Evolutionary conservation across 2,113 vertebrate genomes (phyloP), one percentile per base, ranked within the genome.

Genomic region (Galeopterus variegatus): DNA sequence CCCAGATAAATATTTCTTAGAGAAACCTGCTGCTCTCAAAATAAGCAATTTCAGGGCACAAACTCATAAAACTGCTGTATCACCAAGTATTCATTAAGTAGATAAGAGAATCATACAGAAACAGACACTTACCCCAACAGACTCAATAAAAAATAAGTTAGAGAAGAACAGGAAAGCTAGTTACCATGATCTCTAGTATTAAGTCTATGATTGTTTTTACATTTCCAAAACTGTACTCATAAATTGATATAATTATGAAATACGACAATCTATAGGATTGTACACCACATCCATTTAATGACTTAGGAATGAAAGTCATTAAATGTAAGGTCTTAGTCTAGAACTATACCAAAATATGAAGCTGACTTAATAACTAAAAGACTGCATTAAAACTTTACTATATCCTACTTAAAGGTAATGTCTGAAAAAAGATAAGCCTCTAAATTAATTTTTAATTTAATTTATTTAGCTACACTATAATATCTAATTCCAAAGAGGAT

Each of bases 1-100:
- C 6, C 10, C 9, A 88, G 7, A 96, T 92, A 97, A 96, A 86
- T 69, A 94, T 93, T 89, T 73, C 70, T 92, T 52, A 14, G 14
- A 94, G 88, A 97, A 96, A 54, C 9, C 50, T 72, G 13, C 31
- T 93, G 26, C 5, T 95, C 15, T 94, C 41, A 86, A 76, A 95
- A 95, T 48, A 28, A 93, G 75, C 93, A 85, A 82, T 64, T 60
- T 64, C 48, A 95, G 50, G 72, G 18, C 75, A 73, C 31, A 89
- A 70, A 72, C 60, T 58, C 56, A n/a, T 18, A 62, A 84, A 94
- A 92, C 54, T 54, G 28, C 41, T 50, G 5, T 83, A 21, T 77
- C 72, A n/a, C 69, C 21, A 41, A 64, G 23, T 50, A 62, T 50
- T 52, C 52, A 60, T n/a, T 48, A 89, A 65, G 28, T n/a, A 50